Base-by-base conservation (phyloP, 37 sponge, comb jelly and placozoan genomes). In the Chondrosia reniformis region DNA sequence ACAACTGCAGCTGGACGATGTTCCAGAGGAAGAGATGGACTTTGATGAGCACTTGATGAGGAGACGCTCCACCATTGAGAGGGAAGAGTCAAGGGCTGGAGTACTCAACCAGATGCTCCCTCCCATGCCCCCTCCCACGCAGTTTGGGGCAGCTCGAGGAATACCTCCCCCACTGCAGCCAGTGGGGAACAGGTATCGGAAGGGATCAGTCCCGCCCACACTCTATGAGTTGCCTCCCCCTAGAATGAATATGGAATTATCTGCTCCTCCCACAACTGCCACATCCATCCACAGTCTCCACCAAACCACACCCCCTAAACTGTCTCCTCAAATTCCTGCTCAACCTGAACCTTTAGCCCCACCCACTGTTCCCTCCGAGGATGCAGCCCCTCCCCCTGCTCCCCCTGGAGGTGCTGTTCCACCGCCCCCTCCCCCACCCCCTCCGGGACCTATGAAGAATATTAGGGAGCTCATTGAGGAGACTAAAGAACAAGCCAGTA, bases 351-450 rank as follows among this genome's bases (percentile, higher is more conserved):
- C 24, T 5, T 2, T 19, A 1, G 40, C 65, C 15, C 21, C 55
- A 55, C 36, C 76, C 25, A 54, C 76, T 17, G 12, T 56, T 17
- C 33, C 36, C 19, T 27, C 55, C 2, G 6, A 28, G 52, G 13
- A 1, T 30, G 75, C 30, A 5, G 59, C 75, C 36, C 67, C 84
- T 0, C 84, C 84, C 24, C 73, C 85, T 25, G 73, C 79, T 44
- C 44, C 77, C 17, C 56, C 76, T 28, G 79, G 72, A 69, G 79
- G 71, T 6, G 33, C 74, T 63, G 64, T 59, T 43, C 79, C 85
- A 30, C 85, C 85, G 19, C 79, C 85, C 37, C 85, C 85, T 21
- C 79, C 88, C 43, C 83, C 86, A 0, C 81, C 91, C 31, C 91
- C 80, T 34, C 87, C 91, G 10, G 73, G 54, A 13, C 74, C 61